A percentile compares a stretch with the other conserved stretches of the same genome.
phyloP scores from a whole-genome alignment of 2,113 vertebrate genomes.

The Danio rerio region GRCz12tu NC_133179.1:13464001-13464500 shows the following conservation, averaged over 20 bases:
- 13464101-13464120: not conserved
- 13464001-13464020: slow-evolving; percentile 47
- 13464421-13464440: slow-evolving; percentile 48
- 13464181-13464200: slow-evolving; percentile 43
- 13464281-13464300: slow-evolving; percentile 57
- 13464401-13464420: slow-evolving; percentile 57
- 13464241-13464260: slow-evolving; percentile 63
- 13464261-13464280: slow-evolving; percentile 69
- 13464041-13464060: slow-evolving; percentile 39
- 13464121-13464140: not conserved
- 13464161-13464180: slow-evolving; percentile 46
- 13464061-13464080: slow-evolving; percentile 19
- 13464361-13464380: slow-evolving; percentile 66
- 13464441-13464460: slow-evolving; percentile 31
- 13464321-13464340: slow-evolving; percentile 57
- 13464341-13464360: slow-evolving; percentile 69
- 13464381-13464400: slow-evolving; percentile 58
- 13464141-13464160: slow-evolving; percentile 4
- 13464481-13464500: slow-evolving; percentile 46
- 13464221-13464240: slow-evolving; percentile 37
- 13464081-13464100: not conserved
- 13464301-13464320: slow-evolving; percentile 48
- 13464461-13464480: slow-evolving; percentile 26
- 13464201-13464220: slow-evolving; percentile 42
- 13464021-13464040: slow-evolving; percentile 48